These are phyloP conservation scores for Diarsia mendica DNA, from an alignment of 2,888 invertebrate species.

Conservation along the genomic window DNA sequence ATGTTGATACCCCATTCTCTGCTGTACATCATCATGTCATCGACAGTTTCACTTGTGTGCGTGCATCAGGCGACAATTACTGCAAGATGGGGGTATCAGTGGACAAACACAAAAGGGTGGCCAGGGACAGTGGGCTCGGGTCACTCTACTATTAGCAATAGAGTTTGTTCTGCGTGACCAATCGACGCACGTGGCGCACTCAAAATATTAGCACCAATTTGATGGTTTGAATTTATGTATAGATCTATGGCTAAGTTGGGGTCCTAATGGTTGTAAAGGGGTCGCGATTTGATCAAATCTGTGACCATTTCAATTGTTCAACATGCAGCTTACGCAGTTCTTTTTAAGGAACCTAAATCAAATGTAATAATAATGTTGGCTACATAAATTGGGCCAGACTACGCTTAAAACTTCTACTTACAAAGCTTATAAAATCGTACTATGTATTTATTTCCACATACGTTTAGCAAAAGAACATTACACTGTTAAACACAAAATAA, in stretches of 20 bases:
- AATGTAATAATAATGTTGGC: neutral
- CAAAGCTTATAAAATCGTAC: too few species aligned
- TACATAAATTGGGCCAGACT: neutral
- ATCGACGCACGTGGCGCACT: conserved; percentile 75
- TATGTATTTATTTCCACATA: too few species aligned
- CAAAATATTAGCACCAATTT: conserved; percentile 67
- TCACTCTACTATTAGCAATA: conserved; percentile 62
- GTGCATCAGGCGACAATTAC: conserved; percentile 29
- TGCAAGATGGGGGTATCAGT: conserved; percentile 15
- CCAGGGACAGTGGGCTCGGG: conserved; percentile 42
- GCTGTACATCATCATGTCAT: neutral
- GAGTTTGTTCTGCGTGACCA: conserved; percentile 80
- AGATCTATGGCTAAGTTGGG: conserved; percentile 41
- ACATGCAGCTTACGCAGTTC: conserved; percentile 11
- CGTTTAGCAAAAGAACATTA: too few species aligned
- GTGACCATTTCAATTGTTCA: conserved; percentile 34
- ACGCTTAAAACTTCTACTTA: neutral
- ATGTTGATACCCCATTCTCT: neutral
- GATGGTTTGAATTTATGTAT: conserved; percentile 63
- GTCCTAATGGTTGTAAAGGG: conserved; percentile 50
- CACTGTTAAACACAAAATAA: too few species aligned
- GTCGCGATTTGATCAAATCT: conserved; percentile 50
- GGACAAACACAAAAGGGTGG: conserved; percentile 54
- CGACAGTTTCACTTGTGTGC: conserved; percentile 21
- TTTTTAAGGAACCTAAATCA: neutral